Conservation (phyloP, 2,113 vertebrate genomes). For the Chamaea fasciata region DNA sequence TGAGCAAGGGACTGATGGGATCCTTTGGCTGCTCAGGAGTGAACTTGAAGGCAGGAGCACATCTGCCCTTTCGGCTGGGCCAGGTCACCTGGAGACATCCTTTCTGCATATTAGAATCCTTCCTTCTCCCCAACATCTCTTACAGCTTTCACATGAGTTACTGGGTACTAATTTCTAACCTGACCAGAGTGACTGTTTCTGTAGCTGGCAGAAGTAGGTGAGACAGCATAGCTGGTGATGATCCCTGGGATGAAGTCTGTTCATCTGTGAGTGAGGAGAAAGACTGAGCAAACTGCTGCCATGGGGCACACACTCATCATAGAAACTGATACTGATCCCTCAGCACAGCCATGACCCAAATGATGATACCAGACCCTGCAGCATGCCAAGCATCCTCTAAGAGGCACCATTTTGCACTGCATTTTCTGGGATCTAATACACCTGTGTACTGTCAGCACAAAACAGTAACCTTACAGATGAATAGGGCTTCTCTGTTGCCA, state of each 20-base stretch:
- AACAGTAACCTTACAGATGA: not conserved
- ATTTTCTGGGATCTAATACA: not conserved
- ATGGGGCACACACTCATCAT: not conserved
- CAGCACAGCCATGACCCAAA: not conserved
- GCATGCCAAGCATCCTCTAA: not conserved
- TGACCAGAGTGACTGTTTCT: not conserved
- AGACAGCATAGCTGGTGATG: not conserved
- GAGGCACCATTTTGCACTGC: fast-evolving
- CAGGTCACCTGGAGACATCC: not conserved
- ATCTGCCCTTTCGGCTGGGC: not conserved
- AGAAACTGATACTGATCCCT: not conserved
- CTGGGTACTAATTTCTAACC: not conserved
- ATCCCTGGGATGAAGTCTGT: not conserved
- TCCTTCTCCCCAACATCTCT: not conserved
- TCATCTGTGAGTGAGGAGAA: not conserved
- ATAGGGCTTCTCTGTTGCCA: not conserved
- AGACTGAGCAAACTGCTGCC: not conserved
- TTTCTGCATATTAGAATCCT: not conserved
- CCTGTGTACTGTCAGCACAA: not conserved
- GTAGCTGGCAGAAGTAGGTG: not conserved
- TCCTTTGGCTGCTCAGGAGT: not conserved
- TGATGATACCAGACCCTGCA: not conserved
- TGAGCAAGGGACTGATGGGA: not conserved
- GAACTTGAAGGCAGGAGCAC: not conserved
- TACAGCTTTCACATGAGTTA: not conserved